These are phyloP conservation scores for Gymnodraco acuticeps DNA, from an alignment of 2,797 vertebrate genomes.

Conservation along the genomic window DNA sequence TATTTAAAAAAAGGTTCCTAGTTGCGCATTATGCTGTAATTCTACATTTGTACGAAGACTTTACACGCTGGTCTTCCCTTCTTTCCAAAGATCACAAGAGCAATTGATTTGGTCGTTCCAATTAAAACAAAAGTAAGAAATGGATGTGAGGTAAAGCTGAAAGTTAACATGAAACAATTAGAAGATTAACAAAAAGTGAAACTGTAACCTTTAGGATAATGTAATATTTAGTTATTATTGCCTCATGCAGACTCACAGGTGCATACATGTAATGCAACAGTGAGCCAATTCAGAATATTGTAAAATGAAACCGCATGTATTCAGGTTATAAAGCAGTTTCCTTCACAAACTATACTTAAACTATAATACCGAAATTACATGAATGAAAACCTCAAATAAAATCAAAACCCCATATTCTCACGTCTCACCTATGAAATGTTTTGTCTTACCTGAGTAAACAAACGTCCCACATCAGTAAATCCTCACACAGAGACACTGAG, in stretches of 20 bases:
- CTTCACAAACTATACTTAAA: neutral
- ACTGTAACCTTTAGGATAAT: neutral
- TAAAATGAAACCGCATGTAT: neutral
- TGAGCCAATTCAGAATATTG: neutral
- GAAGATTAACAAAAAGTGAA: neutral
- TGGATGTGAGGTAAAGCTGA: neutral
- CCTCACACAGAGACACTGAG: slow-evolving; percentile 24
- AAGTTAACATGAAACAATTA: neutral
- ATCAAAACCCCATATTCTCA: neutral
- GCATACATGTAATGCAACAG: neutral
- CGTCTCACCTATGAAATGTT: neutral
- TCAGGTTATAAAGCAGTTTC: neutral
- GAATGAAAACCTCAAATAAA: neutral
- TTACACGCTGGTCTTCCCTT: neutral
- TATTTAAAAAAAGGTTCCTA: neutral
- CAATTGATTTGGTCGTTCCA: no score
- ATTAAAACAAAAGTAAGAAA: neutral
- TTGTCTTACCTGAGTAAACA: slow-evolving; percentile 47
- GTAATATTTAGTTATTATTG: neutral
- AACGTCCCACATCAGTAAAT: slow-evolving; percentile 16
- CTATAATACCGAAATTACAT: neutral
- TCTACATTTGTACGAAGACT: no score
- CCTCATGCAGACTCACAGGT: neutral
- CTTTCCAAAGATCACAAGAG: no score
- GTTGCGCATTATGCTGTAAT: neutral